Evolutionary conservation across 2,113 vertebrate genomes (phyloP), one percentile per base, ranked within the genome.

Genomic region (Acinonyx jubatus): DNA sequence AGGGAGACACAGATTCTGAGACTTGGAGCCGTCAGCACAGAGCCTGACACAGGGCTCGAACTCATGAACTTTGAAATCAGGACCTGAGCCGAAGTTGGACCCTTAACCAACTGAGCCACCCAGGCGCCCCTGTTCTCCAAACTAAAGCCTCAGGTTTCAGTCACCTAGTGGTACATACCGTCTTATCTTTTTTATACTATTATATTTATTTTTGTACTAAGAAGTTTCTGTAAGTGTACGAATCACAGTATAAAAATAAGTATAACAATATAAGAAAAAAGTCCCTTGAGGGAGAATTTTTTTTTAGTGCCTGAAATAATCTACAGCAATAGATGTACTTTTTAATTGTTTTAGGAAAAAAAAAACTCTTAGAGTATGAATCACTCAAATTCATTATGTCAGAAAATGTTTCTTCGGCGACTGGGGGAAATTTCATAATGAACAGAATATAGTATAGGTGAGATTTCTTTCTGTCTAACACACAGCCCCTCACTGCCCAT

Each of bases 271-370:
- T 52, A 92, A 79, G 33, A 52, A 61, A 55, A 87, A 89, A n/a
- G 4, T 80, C 45, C 23, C 89, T 45, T 81, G 31, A 88, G 68
- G 4, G 23, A 41, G 27, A 73, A 61, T 48, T 48, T 80, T 27
- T 50, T 91, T 57, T 81, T 68, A 79, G 63, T 96, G 52, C n/a
- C 45, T 95, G 52, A 85, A 95, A 91, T 89, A 89, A 79, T 84
- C 63, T 66, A 52, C 10, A 94, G 23, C 63, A 63, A 63, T 55
- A n/a, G 80, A 80, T 84, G 18, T 90, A 82, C 38, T 61, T 97
- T 85, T 78, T 76, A 81, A 82, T 94, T 93, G 29, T 94, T 91
- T 82, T 86, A 83, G 71, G 5, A 66, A 78, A 73, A 71, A 76
- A 82, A 48, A 25, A 36, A 12, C 25, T n/a, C 38, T 87, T 91